Evolutionary conservation across 2,113 vertebrate genomes (phyloP).

Genomic region (Urocitellus parryii): DNA sequence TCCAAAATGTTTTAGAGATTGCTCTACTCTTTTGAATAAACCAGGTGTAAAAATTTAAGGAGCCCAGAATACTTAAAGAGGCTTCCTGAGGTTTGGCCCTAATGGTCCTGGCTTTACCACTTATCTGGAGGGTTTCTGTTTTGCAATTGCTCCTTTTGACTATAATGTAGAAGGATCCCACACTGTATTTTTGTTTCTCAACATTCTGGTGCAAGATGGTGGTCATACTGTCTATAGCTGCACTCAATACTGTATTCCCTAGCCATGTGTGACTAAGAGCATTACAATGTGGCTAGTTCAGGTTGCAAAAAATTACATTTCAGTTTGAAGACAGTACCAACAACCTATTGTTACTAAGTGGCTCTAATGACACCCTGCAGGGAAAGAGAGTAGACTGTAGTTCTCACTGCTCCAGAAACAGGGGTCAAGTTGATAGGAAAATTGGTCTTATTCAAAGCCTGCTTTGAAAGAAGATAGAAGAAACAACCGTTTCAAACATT

Average conservation of each 20-base stretch:
- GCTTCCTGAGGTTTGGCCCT: not conserved
- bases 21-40: slow-evolving; percentile 5
- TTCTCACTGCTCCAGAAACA: no score
- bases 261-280: not conserved
- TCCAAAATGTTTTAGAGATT: slow-evolving; percentile 1
- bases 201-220: not conserved
- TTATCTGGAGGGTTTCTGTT: not conserved
- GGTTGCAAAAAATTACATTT: not conserved
- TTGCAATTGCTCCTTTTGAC: not conserved
- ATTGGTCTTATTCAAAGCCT: no score
- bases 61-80: not conserved
- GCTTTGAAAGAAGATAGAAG: no score
- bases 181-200: not conserved
- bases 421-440: no score
- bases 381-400: no score
- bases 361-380: no score
- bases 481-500: no score
- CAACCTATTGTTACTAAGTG: not conserved
- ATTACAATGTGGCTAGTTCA: not conserved
- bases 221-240: not conserved
- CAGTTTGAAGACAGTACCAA: not conserved
- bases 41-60: not conserved
- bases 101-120: not conserved
- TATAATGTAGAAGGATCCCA: not conserved
- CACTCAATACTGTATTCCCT: no score